Conservation (phyloP, 2,797 vertebrate genomes). For the Dicrostonyx torquatus region DNA sequence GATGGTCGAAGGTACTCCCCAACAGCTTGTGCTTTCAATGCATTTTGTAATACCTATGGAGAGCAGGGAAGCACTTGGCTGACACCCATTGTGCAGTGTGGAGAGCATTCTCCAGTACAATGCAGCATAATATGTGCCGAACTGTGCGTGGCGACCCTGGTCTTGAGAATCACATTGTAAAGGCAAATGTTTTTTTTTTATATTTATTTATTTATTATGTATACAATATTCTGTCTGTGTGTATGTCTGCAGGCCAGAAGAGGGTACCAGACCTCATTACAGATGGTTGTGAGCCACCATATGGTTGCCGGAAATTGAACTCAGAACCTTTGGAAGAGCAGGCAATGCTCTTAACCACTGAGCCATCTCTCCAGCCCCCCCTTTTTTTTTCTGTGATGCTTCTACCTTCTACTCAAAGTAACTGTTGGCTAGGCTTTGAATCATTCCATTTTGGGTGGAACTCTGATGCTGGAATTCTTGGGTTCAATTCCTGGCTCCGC, state of each 20-base stretch:
- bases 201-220: too few species aligned
- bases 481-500: not conserved
- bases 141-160: too few species aligned
- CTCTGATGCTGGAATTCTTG: not conserved
- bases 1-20: not conserved
- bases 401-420: not conserved
- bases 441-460: not conserved
- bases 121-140: too few species aligned
- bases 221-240: too few species aligned
- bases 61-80: not conserved
- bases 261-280: too few species aligned
- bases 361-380: too few species aligned
- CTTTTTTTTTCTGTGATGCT: not conserved
- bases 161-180: not conserved
- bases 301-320: too few species aligned
- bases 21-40: not conserved
- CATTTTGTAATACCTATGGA: not conserved
- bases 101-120: too few species aligned
- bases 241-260: too few species aligned
- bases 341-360: too few species aligned
- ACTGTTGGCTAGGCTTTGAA: not conserved
- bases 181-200: not conserved
- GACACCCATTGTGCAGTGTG: not conserved
- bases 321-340: too few species aligned
- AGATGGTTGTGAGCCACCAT: too few species aligned